phyloP scores from a whole-genome alignment of 2,888 invertebrate species.

The Choristoneura rosaceana region DNA sequence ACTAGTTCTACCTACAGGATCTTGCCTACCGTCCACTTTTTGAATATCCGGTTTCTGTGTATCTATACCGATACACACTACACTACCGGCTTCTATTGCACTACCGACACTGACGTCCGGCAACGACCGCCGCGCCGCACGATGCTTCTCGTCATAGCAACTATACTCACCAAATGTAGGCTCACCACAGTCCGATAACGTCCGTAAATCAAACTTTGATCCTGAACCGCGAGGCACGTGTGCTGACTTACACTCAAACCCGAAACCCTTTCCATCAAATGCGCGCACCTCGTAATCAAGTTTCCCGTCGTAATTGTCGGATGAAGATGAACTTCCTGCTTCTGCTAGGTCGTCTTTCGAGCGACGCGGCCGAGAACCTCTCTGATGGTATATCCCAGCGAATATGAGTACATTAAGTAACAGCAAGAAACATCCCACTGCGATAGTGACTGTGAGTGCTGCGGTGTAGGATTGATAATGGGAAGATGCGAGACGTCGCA shows the following conservation, averaged over 20 bases:
- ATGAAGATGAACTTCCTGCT: conserved; percentile 89
- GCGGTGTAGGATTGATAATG: conserved; percentile 96
- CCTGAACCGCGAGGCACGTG: conserved; percentile 79
- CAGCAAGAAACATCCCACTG: conserved; percentile 93
- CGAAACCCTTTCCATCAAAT: conserved; percentile 83
- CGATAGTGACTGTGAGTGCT: conserved; percentile 94
- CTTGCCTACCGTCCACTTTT: conserved; percentile 73
- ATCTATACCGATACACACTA: conserved; percentile 79
- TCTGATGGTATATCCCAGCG: conserved; percentile 94
- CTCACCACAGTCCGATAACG: conserved; percentile 83
- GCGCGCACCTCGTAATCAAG: conserved; percentile 81
- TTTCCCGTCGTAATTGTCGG: conserved; percentile 87
- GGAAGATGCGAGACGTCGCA: conserved; percentile 91
- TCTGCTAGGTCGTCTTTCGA: conserved; percentile 92
- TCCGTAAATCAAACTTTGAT: conserved; percentile 80
- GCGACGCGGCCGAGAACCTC: conserved; percentile 89
- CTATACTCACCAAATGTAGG: conserved; percentile 88
- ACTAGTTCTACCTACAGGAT: conserved; percentile 75
- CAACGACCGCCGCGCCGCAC: conserved; percentile 85
- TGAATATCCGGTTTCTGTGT: conserved; percentile 83
- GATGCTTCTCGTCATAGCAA: conserved; percentile 87
- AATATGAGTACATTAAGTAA: conserved; percentile 94
- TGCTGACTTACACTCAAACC: conserved; percentile 85
- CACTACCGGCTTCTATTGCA: conserved; percentile 86
- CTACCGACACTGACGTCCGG: conserved; percentile 86